These are phyloP conservation scores for Anneissia japonica DNA, from an alignment of 35 echinoderm and acorn worm genomes.

Conservation along the genomic window DNA sequence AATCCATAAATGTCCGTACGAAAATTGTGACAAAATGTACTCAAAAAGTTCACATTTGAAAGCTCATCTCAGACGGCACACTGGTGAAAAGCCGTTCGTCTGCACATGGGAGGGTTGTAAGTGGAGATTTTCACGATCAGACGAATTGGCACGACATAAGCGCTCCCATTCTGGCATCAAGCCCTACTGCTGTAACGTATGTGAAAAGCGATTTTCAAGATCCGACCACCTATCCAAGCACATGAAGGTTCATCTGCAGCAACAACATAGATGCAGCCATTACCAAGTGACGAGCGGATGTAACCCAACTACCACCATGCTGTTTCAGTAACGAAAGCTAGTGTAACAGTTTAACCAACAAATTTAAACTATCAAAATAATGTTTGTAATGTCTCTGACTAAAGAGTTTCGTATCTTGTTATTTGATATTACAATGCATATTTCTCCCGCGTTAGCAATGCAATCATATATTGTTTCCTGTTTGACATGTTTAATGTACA, in stretches of 20 bases:
- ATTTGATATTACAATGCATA: too few species aligned
- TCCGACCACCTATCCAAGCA: constrained; percentile 96
- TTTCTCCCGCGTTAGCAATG: too few species aligned
- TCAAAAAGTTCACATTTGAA: constrained; percentile 97
- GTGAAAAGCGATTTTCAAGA: constrained; percentile 92
- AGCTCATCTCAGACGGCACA: constrained; percentile 86
- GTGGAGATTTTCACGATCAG: constrained; percentile 93
- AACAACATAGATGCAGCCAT: background rate
- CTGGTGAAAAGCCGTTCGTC: constrained; percentile 91
- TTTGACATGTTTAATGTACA: too few species aligned
- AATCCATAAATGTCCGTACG: constrained; percentile 95
- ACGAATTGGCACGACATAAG: constrained; percentile 93
- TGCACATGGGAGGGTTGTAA: constrained; percentile 97
- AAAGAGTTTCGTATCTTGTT: too few species aligned
- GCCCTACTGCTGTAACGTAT: constrained; percentile 90
- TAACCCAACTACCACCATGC: background rate
- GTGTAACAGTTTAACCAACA: too few species aligned
- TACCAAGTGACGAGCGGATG: background rate
- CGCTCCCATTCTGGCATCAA: constrained; percentile 93
- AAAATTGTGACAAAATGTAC: constrained; percentile 98
- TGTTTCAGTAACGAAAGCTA: too few species aligned
- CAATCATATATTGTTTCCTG: too few species aligned
- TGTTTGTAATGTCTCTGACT: too few species aligned
- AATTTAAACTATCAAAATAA: too few species aligned
- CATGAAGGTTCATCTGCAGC: constrained; percentile 73